These are phyloP conservation scores for Drosophila nannoptera DNA, from an alignment of 1,140 invertebrate genomes.

Conservation along the genomic window DNA sequence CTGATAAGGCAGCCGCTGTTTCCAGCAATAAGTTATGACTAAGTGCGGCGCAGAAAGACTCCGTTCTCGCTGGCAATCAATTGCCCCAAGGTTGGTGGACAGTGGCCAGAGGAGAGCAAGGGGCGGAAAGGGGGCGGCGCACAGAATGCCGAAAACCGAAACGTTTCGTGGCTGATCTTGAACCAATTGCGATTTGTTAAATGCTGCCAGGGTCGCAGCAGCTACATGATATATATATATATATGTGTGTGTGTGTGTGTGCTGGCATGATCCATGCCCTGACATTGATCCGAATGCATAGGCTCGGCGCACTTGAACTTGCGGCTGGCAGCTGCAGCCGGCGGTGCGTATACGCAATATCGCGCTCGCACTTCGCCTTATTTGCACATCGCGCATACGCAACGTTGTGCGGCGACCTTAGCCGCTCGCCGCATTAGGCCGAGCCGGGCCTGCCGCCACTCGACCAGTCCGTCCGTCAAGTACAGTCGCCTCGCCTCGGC, in stretches of 20 bases:
- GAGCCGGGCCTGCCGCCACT: slow-evolving; percentile 2
- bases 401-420: slow-evolving; percentile 51
- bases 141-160: slow-evolving; percentile 36
- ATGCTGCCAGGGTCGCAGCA: slow-evolving; percentile 54
- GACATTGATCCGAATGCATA: slow-evolving; percentile 45
- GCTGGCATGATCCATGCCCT: too few species aligned
- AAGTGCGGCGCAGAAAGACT: slow-evolving; percentile 41
- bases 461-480: slow-evolving; percentile 12
- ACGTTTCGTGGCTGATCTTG: slow-evolving; percentile 60
- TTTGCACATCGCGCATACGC: slow-evolving; percentile 72
- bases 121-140: slow-evolving; percentile 43
- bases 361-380: slow-evolving; percentile 40
- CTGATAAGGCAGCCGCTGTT: slow-evolving; percentile 26
- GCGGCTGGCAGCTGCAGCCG: background rate
- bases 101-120: slow-evolving; percentile 8
- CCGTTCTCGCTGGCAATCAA: slow-evolving; percentile 49
- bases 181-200: slow-evolving; percentile 74
- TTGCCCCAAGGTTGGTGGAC: slow-evolving; percentile 45
- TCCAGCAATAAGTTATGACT: slow-evolving; percentile 58
- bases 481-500: slow-evolving; percentile 30
- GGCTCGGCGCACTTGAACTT: slow-evolving; percentile 3
- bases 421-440: slow-evolving; percentile 56
- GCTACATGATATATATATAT: slow-evolving; percentile 30
- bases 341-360: slow-evolving; percentile 43
- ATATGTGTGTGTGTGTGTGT: slow-evolving; percentile 37